Evolutionary conservation across 2,888 invertebrate genomes (phyloP), one percentile per base, ranked within the genome.

Genomic region (Leptopilina myrica): DNA sequence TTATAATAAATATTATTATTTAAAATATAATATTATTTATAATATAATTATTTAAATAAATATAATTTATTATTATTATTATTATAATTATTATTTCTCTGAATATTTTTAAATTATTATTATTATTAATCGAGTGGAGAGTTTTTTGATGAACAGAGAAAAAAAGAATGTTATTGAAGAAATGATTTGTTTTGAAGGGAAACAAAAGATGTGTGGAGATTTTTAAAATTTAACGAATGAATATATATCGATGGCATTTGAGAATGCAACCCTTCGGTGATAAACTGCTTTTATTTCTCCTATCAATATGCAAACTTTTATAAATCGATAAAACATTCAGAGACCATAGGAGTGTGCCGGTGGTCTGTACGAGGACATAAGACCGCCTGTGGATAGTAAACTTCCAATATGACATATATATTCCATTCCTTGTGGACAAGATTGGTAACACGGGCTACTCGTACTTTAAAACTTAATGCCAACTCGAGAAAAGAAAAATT

Each of bases 351-450:
- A 26, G 49, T 73, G 73, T n/a, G 56, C 53, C 73, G 56, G 73
- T 73, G 56, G 73, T 73, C 73, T 73, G 53, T 73, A n/a, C 56
- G 33, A n/a, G 73, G 56, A 59, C 53, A 73, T 73, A 56, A 56
- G 73, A 73, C 73, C 73, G 53, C 73, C 73, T 59, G 73, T 73
- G 73, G 73, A 56, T 73, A 73, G 53, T 73, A 73, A 69, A 73
- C 56, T 33, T 26, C 56, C 73, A 73, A 62, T 62, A 20, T 73
- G 73, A 73, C 11, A 73, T 73, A 73, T 73, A 73, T 56, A 73
- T 66, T 66, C 46, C 15, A 15, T 66, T 66, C 66, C 65, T 46
- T 43, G 66, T 53, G 33, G 69, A 69, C 53, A 49, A 26, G 40
- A 73, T 56, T 56, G 20, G 56, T 56, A 53, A 53, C 15, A 69